A percentile compares a stretch with the other conserved stretches of the same genome.
phyloP scores from a whole-genome alignment of 2,113 vertebrate species.

The Ptilorrhoa leucosticta region DNA sequence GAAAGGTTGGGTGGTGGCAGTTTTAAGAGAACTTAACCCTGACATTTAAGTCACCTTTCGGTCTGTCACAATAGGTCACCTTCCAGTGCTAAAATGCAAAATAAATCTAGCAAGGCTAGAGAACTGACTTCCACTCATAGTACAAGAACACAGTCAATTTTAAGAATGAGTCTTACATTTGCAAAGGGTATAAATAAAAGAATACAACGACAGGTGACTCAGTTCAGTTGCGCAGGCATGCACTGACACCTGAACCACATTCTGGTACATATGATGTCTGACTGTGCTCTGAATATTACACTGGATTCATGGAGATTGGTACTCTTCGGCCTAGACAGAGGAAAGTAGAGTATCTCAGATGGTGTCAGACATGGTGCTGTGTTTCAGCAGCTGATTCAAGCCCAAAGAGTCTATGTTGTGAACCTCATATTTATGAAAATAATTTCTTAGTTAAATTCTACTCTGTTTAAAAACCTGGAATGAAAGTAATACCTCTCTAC shows the following conservation, averaged over 20 bases:
- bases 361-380: not conserved
- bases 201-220: not conserved
- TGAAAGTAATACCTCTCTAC: not conserved
- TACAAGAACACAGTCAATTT: not conserved
- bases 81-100: not conserved
- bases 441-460: not conserved
- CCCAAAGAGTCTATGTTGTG: not conserved
- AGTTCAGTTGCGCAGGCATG: not conserved
- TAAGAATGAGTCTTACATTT: not conserved
- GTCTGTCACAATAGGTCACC: not conserved
- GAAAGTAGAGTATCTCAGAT: not conserved
- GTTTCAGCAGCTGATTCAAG: not conserved
- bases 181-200: not conserved
- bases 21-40: not conserved
- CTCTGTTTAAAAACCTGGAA: not conserved
- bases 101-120: not conserved
- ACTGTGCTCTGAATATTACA: not conserved
- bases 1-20: accelerated
- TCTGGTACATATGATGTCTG: not conserved
- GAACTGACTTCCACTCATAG: not conserved
- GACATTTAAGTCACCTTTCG: not conserved
- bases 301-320: not conserved
- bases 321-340: not conserved
- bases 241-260: not conserved
- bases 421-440: not conserved